Base-by-base conservation (phyloP, 1,140 invertebrate species). In the Brachystomella parvula region DNA sequence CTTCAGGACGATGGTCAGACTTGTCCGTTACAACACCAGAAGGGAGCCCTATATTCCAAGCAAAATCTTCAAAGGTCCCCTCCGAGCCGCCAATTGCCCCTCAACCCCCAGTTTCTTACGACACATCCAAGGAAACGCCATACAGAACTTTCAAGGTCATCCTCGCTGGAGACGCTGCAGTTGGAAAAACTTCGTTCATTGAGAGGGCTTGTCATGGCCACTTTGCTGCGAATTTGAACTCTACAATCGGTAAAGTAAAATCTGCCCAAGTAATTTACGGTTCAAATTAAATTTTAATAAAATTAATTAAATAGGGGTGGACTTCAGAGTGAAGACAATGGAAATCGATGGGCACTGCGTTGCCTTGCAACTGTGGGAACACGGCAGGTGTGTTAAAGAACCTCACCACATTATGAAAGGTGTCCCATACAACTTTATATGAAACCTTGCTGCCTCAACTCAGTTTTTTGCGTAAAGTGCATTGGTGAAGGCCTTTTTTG, bases 101-200 rank as follows among this genome's bases (percentile, higher is more conserved):
- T 44, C 2, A 6, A 19, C 3, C 58, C 6, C 35, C 35, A 39
- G 17, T 31, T 60, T 24, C 19, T 60, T 6, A 9, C 49, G 24
- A 53, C 6, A 6, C 24, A 53, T 6, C 24, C 49, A 39, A 39
- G 35, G 6, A 39, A 12, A 28, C 30, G 12, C 68, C 68, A 0
- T 53, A 67, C 17, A 31, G 69, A 49, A 70, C 69, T 2, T 70
- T 70, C 73, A 84, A 85, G 75, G 79, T 87, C 2, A 83, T 87
- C 3, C 79, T 87, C 63, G 83, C 83, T 31, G 85, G 85, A 0
- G 86, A 87, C 75, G 83, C 86, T 0, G 81, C 83, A 15, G 85
- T 87, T 1, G 85, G 85, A 17, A 87, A 87, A 76, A 83, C 83
- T 2, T 84, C 83, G 66, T 84, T 87, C 70, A 85, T 87, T 44